Evolutionary conservation across 2,888 invertebrate species (phyloP).

Genomic region (Octonoba sinensis): DNA sequence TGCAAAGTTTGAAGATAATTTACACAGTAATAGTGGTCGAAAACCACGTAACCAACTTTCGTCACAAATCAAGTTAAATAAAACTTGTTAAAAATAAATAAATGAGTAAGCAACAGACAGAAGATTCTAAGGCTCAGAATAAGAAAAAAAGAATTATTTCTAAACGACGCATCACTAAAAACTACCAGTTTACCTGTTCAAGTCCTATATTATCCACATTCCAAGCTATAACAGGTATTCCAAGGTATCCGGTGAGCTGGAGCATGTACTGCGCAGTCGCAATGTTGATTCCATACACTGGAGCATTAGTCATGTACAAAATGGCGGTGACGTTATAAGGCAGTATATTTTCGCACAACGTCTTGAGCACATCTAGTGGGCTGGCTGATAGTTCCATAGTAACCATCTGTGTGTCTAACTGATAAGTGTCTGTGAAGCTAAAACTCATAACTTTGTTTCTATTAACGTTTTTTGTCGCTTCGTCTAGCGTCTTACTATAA

Average conservation of each 20-base stretch:
- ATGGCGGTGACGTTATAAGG: conserved; percentile 73
- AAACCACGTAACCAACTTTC: too few relatives aligned
- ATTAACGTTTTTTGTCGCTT: conserved; percentile 34
- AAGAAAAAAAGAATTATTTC: too few relatives aligned
- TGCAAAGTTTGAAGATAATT: too few relatives aligned
- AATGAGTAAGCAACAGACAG: too few relatives aligned
- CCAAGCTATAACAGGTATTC: conserved; percentile 97
- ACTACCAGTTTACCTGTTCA: conserved; percentile 72
- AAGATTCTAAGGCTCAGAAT: too few relatives aligned
- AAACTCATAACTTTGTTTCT: conserved; percentile 45
- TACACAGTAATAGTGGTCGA: too few relatives aligned
- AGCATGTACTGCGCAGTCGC: conserved; percentile 95
- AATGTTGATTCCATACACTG: conserved; percentile 89
- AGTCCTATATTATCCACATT: conserved; percentile 97
- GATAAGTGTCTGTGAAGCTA: conserved; percentile 60
- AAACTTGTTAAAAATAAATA: too few relatives aligned
- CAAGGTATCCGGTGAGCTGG: conserved; percentile 92
- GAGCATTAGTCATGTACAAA: conserved; percentile 94
- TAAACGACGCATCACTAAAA: too few relatives aligned
- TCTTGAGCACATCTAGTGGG: conserved; percentile 68
- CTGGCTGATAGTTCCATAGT: conserved; percentile 73
- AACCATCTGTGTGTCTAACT: conserved; percentile 41
- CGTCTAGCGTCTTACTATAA: conserved; percentile 22
- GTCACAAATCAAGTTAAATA: too few relatives aligned
- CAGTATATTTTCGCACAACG: conserved; percentile 69